These are phyloP conservation scores for Pungitius pungitius DNA, from an alignment of 2,113 vertebrate genomes.

Conservation along the genomic window DNA sequence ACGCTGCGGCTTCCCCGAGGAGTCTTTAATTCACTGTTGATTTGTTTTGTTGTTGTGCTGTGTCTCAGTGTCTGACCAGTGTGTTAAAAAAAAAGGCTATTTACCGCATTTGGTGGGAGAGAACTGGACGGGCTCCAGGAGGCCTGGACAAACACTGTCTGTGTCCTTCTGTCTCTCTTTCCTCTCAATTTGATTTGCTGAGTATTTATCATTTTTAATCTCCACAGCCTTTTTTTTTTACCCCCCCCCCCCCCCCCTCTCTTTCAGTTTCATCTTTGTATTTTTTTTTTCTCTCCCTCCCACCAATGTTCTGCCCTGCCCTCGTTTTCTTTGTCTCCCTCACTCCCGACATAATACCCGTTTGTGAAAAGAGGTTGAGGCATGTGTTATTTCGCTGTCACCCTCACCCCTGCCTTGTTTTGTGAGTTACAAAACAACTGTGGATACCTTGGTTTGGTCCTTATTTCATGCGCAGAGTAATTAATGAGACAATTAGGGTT, in stretches of 20 bases:
- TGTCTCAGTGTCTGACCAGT: constrained; percentile 58
- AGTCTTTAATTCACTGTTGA: constrained; percentile 68
- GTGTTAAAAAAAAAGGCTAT: constrained; percentile 67
- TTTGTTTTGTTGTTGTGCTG: constrained; percentile 67
- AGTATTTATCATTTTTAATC: constrained; percentile 42
- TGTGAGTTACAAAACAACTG: constrained; percentile 60
- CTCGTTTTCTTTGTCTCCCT: constrained; percentile 56
- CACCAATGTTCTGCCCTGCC: constrained; percentile 40
- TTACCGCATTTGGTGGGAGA: constrained; percentile 55
- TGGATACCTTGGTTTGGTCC: constrained; percentile 53
- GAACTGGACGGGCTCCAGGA: constrained; percentile 62
- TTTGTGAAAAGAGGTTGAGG: constrained; percentile 63
- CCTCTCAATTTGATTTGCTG: constrained; percentile 36
- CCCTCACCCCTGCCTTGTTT: constrained; percentile 42
- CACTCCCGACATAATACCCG: constrained; percentile 41
- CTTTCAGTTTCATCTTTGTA: constrained; percentile 14
- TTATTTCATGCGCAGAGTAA: constrained; percentile 67
- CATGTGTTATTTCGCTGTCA: constrained; percentile 48
- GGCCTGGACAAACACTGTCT: constrained; percentile 55
- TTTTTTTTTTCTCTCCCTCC: not conserved
- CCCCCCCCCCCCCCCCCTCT: too few relatives aligned
- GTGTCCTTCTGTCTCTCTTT: constrained; percentile 34
- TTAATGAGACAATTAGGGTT: constrained; percentile 71
- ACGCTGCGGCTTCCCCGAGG: constrained; percentile 51
- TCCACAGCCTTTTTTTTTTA: constrained; percentile 11